Conservation (phyloP, 2,888 invertebrate species). For the Platynereis dumerilii region DNA sequence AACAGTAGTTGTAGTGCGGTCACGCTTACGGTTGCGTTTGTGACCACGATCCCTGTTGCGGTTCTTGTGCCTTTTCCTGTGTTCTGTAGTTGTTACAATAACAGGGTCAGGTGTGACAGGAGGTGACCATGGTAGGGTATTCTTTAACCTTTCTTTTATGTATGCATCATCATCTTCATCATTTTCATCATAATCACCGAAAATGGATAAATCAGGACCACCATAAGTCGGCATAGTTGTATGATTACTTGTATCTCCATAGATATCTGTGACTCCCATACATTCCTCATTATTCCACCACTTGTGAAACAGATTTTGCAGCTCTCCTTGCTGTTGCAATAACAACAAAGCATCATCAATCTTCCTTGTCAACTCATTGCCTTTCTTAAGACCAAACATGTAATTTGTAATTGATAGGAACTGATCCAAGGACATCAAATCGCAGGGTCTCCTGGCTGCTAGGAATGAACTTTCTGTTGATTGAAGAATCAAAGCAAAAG, state of each 20-base stretch:
- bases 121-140: no score
- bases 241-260: not conserved
- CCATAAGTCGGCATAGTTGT: no score
- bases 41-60: no score
- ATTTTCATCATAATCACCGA: no score
- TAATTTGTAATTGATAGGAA: slow-evolving; percentile 28
- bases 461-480: slow-evolving; percentile 25
- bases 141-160: no score
- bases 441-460: slow-evolving; percentile 26
- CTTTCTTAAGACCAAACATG: slow-evolving; percentile 27
- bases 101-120: no score
- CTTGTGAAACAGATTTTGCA: slow-evolving; percentile 28
- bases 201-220: no score
- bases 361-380: slow-evolving; percentile 17
- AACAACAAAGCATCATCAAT: slow-evolving; percentile 19
- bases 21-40: no score
- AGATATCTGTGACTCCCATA: slow-evolving; percentile 3
- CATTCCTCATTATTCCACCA: slow-evolving; percentile 35
- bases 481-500: slow-evolving; percentile 28
- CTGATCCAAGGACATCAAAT: slow-evolving; percentile 28
- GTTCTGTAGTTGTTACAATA: no score
- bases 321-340: slow-evolving; percentile 24
- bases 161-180: no score
- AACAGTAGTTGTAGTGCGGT: no score
- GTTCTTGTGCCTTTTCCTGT: no score